Evolutionary conservation across 2,113 vertebrate species (phyloP).

Genomic region (Sinocyclocheilus maitianheensis): DNA sequence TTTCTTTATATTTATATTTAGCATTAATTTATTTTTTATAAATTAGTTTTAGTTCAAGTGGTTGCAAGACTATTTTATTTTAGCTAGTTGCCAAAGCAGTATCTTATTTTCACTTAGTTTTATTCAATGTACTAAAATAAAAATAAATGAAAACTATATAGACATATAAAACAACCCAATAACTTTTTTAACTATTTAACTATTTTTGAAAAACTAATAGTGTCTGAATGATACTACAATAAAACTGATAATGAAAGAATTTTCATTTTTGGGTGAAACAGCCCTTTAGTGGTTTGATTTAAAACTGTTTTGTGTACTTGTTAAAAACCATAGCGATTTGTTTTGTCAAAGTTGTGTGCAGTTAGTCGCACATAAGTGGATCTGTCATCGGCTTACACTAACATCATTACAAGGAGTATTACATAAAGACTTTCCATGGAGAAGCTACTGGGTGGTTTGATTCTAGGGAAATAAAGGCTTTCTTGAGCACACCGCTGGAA

Average conservation of each 20-base stretch:
- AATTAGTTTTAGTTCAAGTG: neutral
- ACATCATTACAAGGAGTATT: neutral
- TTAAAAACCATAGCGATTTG: neutral
- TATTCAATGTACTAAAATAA: neutral
- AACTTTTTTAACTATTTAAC: too few relatives aligned
- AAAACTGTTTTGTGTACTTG: neutral
- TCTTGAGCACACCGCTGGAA: conserved; percentile 71
- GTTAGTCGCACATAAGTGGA: neutral
- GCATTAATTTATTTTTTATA: neutral
- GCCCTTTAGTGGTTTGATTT: neutral
- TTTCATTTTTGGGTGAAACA: neutral
- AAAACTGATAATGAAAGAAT: too few relatives aligned
- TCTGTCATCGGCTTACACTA: conserved; percentile 10
- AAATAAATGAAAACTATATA: neutral
- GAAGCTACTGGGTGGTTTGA: conserved; percentile 39
- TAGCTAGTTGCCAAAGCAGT: too few relatives aligned
- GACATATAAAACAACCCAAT: too few relatives aligned
- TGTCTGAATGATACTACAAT: too few relatives aligned
- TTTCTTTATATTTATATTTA: neutral
- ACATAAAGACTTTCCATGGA: conserved; percentile 14
- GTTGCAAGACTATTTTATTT: too few relatives aligned
- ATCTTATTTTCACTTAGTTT: neutral
- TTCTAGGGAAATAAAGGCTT: conserved; percentile 62
- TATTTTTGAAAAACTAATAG: too few relatives aligned
- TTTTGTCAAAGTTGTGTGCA: neutral